A percentile compares a stretch with the other conserved stretches of the same genome.
phyloP scores from a whole-genome alignment of 2,113 vertebrate species.

The Neotoma lepida region DNA sequence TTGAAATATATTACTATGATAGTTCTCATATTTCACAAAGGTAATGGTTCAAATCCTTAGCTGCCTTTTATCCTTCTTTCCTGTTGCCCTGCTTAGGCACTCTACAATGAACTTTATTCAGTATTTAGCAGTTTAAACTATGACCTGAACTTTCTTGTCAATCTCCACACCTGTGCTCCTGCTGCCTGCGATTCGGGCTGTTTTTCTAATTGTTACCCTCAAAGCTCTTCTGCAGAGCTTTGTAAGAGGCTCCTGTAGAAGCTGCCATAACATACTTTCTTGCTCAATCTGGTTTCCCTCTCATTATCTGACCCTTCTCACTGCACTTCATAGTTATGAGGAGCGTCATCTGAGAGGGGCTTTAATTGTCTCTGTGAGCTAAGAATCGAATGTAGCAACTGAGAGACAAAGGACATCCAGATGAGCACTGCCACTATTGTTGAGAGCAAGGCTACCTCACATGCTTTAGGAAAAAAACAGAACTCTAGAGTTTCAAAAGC shows the following conservation, averaged over 20 bases:
- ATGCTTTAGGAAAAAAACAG: neutral
- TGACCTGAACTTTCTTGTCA: neutral
- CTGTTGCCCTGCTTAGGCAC: neutral
- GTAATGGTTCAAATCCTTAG: neutral
- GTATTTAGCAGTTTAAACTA: neutral
- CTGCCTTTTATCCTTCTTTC: neutral
- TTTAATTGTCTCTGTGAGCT: neutral
- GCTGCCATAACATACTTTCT: neutral
- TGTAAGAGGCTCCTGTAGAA: neutral
- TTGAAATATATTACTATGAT: neutral
- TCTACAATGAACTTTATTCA: neutral
- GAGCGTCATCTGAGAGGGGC: accelerated
- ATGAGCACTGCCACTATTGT: neutral
- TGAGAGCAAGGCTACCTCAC: neutral
- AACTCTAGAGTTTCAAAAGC: neutral
- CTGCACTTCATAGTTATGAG: too few relatives aligned
- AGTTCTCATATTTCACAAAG: neutral
- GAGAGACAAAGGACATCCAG: neutral
- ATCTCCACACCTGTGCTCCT: neutral
- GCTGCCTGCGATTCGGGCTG: neutral
- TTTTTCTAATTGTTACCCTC: neutral
- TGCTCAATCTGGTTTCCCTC: neutral
- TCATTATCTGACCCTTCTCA: neutral
- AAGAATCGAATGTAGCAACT: neutral
- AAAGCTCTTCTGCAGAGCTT: neutral